Conservation (phyloP, 2,888 invertebrate genomes). For the Pristionchus exspectatus region DNA sequence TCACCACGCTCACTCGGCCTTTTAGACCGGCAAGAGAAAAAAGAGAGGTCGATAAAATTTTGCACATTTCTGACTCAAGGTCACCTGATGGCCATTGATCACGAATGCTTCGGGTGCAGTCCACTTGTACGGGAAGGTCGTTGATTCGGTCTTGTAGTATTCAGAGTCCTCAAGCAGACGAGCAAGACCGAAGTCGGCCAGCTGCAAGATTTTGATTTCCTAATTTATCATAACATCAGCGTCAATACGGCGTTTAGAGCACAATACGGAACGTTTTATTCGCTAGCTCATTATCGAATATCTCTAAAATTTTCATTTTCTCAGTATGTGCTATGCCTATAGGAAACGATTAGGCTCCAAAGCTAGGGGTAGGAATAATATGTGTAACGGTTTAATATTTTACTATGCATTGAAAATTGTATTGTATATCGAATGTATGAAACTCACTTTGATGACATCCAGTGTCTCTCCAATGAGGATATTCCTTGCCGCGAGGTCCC, state of each 20-base stretch:
- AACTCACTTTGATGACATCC: background rate
- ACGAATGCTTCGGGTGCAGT: slow-evolving; percentile 7
- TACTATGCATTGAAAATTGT: too few relatives aligned
- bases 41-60: background rate
- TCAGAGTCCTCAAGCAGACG: background rate
- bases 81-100: background rate
- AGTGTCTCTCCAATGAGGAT: background rate
- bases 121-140: background rate
- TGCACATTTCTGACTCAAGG: background rate
- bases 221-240: background rate
- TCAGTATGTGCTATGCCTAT: too few relatives aligned
- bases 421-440: background rate
- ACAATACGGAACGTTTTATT: too few relatives aligned
- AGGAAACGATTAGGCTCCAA: too few relatives aligned
- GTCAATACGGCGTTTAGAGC: too few relatives aligned
- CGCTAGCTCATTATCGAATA: too few relatives aligned
- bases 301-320: too few relatives aligned
- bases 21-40: background rate
- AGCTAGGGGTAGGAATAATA: too few relatives aligned
- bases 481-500: slow-evolving; percentile 11
- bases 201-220: background rate
- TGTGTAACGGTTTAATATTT: too few relatives aligned
- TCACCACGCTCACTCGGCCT: background rate
- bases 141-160: background rate
- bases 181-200: slow-evolving; percentile 8